Evolutionary conservation across 92 coral and sea anemone genomes (phyloP).

Genomic region (Phenganax stokvisi): DNA sequence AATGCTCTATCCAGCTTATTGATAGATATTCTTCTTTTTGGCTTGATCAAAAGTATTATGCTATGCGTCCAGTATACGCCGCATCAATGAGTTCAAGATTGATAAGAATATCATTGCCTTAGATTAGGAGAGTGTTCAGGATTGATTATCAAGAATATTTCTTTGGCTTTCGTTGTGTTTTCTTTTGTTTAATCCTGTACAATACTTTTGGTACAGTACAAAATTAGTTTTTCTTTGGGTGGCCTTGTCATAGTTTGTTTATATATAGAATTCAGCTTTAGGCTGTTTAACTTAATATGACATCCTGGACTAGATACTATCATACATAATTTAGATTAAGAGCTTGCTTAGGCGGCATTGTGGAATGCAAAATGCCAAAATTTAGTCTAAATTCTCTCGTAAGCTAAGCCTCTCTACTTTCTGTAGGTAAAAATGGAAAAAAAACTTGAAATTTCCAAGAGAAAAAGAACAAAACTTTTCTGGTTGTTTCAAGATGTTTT

Average conservation of each 20-base stretch:
- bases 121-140: too few species aligned
- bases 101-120: too few species aligned
- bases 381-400: neutral
- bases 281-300: constrained; percentile 18
- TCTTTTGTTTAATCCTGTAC: too few species aligned
- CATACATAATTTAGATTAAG: neutral
- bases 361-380: neutral
- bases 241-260: constrained; percentile 3
- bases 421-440: neutral
- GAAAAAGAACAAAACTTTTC: neutral
- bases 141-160: too few species aligned
- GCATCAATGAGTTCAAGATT: too few species aligned
- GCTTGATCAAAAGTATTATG: too few species aligned
- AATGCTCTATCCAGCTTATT: too few species aligned
- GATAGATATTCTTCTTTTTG: too few species aligned
- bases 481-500: neutral
- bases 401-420: neutral
- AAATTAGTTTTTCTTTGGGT: neutral
- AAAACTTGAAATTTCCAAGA: neutral
- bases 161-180: too few species aligned
- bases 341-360: constrained; percentile 9
- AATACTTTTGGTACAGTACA: neutral
- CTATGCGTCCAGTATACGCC: too few species aligned
- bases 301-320: neutral
- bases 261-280: constrained; percentile 10